These are phyloP conservation scores for Mythimna loreyi DNA, from an alignment of 2,888 invertebrate species.

Conservation along the genomic window DNA sequence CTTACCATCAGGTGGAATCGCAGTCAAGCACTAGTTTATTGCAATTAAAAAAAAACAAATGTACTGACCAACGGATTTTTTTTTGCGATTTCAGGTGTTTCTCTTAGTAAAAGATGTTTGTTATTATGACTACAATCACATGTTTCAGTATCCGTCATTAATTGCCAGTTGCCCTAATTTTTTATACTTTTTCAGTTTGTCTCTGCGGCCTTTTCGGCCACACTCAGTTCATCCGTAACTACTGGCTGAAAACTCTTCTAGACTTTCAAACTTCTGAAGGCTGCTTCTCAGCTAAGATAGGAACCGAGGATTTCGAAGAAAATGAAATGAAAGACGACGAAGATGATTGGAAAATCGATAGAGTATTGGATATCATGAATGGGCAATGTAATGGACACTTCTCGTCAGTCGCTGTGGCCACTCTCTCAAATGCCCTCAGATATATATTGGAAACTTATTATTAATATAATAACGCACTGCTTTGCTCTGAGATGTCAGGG, in stretches of 20 bases:
- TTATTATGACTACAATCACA: too few relatives aligned
- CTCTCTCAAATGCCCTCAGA: conserved; percentile 66
- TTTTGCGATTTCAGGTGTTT: too few relatives aligned
- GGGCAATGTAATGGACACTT: conserved; percentile 69
- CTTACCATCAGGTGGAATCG: too few relatives aligned
- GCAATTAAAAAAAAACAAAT: too few relatives aligned
- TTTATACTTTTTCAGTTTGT: conserved; percentile 66
- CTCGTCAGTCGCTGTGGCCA: conserved; percentile 67
- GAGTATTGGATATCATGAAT: conserved; percentile 28
- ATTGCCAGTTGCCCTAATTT: too few relatives aligned
- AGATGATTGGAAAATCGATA: not conserved
- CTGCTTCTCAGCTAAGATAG: conserved; percentile 65
- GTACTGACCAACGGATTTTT: too few relatives aligned
- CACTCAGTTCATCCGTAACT: conserved; percentile 68
- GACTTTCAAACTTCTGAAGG: conserved; percentile 70
- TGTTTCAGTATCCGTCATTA: too few relatives aligned
- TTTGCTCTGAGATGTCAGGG: not conserved
- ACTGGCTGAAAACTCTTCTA: conserved; percentile 70
- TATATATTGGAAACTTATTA: conserved; percentile 66
- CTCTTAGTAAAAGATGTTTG: too few relatives aligned
- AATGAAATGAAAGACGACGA: not conserved
- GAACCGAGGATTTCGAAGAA: not conserved
- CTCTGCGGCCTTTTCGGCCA: conserved; percentile 75
- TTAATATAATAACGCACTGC: not conserved
- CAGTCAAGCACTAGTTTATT: too few relatives aligned